Conservation (phyloP, 2,888 invertebrate genomes). For the Acleris emargana region DNA sequence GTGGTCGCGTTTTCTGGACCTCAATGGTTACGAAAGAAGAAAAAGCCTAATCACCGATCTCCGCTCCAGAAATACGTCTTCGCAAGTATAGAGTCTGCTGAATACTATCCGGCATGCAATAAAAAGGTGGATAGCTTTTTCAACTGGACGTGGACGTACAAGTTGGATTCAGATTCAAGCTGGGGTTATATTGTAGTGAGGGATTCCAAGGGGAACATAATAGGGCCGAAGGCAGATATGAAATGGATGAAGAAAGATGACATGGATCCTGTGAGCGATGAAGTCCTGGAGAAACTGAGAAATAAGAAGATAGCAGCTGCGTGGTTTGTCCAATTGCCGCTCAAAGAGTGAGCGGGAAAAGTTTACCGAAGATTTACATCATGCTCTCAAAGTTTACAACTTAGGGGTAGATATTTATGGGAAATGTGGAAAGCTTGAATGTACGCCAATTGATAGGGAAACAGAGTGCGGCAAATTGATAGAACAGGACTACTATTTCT, state of each 20-base stretch:
- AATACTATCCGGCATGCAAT: slow-evolving; percentile 59
- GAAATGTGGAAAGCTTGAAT: slow-evolving; percentile 46
- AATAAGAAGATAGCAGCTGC: slow-evolving; percentile 49
- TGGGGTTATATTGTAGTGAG: slow-evolving; percentile 67
- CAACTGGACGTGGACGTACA: slow-evolving; percentile 75
- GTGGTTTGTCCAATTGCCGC: slow-evolving; percentile 62
- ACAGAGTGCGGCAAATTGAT: slow-evolving; percentile 53
- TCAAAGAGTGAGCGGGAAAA: slow-evolving; percentile 49
- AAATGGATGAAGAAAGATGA: slow-evolving; percentile 55
- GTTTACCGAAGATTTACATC: slow-evolving; percentile 47
- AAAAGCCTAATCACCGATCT: slow-evolving; percentile 53
- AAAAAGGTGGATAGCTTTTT: slow-evolving; percentile 56
- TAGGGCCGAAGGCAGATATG: slow-evolving; percentile 63
- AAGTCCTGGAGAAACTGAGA: slow-evolving; percentile 44
- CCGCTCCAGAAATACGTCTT: slow-evolving; percentile 64
- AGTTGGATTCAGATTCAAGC: slow-evolving; percentile 59
- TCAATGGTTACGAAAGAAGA: slow-evolving; percentile 45
- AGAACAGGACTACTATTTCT: slow-evolving; percentile 58
- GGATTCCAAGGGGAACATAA: slow-evolving; percentile 49
- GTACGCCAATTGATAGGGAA: slow-evolving; percentile 41
- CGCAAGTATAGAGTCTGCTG: slow-evolving; percentile 62
- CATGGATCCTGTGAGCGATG: slow-evolving; percentile 51
- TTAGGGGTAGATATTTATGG: slow-evolving; percentile 57
- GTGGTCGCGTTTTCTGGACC: slow-evolving; percentile 62
- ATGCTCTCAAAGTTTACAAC: slow-evolving; percentile 49